These are phyloP conservation scores for Ips nitidus DNA, from an alignment of 1,140 invertebrate species.

Conservation along the genomic window DNA sequence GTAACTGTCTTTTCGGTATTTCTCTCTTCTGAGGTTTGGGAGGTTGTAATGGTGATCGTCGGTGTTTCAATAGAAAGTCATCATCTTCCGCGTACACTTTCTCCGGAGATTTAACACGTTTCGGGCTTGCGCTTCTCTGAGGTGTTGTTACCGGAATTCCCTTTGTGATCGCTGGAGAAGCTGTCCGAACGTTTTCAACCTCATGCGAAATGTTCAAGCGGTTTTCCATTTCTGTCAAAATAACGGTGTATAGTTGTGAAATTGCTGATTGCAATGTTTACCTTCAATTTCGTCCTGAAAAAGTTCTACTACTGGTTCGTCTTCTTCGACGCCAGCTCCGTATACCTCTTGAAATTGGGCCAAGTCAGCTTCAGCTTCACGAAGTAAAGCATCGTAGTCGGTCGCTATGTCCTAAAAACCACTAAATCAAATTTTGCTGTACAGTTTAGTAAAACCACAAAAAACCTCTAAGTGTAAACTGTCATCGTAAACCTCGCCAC, in stretches of 20 bases:
- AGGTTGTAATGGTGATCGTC: constrained; percentile 1
- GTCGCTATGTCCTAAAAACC: constrained; percentile 4
- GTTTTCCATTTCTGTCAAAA: constrained; percentile 7
- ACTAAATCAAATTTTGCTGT: not conserved
- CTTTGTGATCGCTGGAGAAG: constrained; percentile 23
- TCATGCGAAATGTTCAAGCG: constrained; percentile 1
- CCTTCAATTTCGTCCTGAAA: constrained; percentile 26
- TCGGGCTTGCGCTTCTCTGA: constrained; percentile 24
- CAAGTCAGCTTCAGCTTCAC: constrained; percentile 22
- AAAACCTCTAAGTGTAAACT: not conserved
- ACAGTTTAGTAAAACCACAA: not conserved
- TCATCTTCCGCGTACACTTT: constrained; percentile 20
- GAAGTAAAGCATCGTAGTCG: constrained; percentile 9
- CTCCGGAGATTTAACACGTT: constrained; percentile 22
- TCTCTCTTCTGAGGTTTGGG: not conserved
- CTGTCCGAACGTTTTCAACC: not conserved
- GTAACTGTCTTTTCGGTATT: no score
- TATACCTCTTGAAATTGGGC: not conserved
- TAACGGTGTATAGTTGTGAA: not conserved
- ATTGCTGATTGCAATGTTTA: not conserved
- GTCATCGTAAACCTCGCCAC: constrained; percentile 4
- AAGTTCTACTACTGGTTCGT: constrained; percentile 16
- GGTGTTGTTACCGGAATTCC: constrained; percentile 39
- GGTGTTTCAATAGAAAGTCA: constrained; percentile 8
- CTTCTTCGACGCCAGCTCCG: constrained; percentile 19